Conservation (phyloP, 2,797 vertebrate genomes). For the Labeo calbasu region DNA sequence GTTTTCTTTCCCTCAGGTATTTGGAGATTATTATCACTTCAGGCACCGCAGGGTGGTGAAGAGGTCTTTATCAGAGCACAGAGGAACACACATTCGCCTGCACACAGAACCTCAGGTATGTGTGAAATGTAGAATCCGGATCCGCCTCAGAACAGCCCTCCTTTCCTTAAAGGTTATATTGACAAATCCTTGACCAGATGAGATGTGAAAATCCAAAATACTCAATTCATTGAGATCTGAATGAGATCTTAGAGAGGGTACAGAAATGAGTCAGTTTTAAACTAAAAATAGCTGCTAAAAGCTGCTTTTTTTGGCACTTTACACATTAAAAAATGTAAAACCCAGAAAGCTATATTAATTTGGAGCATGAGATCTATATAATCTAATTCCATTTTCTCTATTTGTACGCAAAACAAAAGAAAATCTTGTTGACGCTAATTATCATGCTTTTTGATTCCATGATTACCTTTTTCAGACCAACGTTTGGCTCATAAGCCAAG, state of each 20-base stretch:
- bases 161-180: slow-evolving; percentile 5
- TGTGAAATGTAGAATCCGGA: slow-evolving; percentile 46
- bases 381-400: background rate
- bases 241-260: background rate
- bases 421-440: background rate
- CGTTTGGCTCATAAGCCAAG: background rate
- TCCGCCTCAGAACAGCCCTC: background rate
- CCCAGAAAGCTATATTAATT: background rate
- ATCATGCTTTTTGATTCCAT: background rate
- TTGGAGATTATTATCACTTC: slow-evolving; percentile 91
- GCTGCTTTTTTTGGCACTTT: background rate
- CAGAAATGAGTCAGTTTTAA: background rate
- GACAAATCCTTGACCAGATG: background rate
- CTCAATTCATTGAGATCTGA: background rate
- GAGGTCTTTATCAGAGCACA: slow-evolving; percentile 88
- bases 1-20: slow-evolving; percentile 75
- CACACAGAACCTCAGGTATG: slow-evolving; percentile 84
- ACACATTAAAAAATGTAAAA: background rate
- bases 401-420: background rate
- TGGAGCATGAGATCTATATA: background rate
- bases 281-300: background rate
- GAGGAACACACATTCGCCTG: slow-evolving; percentile 81
- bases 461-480: background rate
- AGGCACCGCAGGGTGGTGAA: slow-evolving; percentile 85
- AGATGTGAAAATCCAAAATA: background rate